Conservation (phyloP, 2,797 vertebrate genomes). For the Ibycter americanus region DNA sequence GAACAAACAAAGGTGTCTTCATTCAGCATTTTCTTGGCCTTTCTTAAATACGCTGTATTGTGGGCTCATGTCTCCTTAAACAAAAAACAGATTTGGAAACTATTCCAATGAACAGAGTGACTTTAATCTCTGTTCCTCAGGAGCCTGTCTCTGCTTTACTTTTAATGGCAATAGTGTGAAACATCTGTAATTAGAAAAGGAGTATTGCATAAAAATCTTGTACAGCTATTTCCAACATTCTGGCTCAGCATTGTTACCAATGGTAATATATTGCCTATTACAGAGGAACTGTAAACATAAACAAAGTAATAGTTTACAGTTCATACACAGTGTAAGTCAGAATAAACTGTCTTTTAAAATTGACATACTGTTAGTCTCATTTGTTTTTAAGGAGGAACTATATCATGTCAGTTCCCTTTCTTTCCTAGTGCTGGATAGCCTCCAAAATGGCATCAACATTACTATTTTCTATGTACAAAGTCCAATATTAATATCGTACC, state of each 20-base stretch:
- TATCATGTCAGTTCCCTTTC: background rate
- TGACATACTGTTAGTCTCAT: background rate
- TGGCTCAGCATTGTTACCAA: background rate
- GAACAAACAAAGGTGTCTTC: constrained; percentile 31
- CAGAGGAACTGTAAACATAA: background rate
- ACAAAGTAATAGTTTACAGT: background rate
- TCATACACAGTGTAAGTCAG: background rate
- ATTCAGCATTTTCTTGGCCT: background rate
- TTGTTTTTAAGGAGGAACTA: background rate
- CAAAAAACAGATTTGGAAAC: background rate
- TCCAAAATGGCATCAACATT: background rate
- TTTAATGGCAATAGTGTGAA: background rate
- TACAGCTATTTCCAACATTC: background rate
- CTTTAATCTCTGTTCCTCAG: constrained; percentile 13
- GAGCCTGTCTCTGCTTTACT: background rate
- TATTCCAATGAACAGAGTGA: background rate
- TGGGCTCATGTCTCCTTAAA: background rate
- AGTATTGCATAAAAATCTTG: background rate
- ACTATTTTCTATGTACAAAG: background rate
- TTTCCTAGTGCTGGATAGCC: background rate
- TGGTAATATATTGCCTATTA: background rate
- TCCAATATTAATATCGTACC: background rate
- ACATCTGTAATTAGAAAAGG: constrained; percentile 3
- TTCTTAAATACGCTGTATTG: background rate
- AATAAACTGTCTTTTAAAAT: background rate